Conservation (phyloP, 1,140 invertebrate genomes). For the Conopomorpha cramerella region DNA sequence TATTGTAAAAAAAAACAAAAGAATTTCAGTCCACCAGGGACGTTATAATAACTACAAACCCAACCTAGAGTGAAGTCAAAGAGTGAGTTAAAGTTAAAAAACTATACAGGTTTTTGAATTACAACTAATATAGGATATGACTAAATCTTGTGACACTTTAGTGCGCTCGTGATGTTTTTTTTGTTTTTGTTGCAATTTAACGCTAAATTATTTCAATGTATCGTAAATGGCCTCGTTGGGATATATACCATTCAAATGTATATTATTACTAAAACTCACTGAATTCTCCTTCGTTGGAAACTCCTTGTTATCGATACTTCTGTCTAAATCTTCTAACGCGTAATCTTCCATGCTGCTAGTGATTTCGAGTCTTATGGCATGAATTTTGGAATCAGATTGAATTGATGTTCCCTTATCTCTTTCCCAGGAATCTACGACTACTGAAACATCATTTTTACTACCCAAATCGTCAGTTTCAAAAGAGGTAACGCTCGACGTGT, state of each 20-base stretch:
- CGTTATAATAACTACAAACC: no score
- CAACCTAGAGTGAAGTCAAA: no score
- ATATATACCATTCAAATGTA: conserved; percentile 59
- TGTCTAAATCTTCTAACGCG: conserved; percentile 27
- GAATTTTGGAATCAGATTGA: conserved; percentile 33
- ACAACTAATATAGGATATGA: no score
- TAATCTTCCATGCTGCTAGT: conserved; percentile 49
- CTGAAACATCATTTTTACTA: conserved; percentile 42
- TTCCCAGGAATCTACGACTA: conserved; percentile 46
- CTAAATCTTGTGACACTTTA: no score
- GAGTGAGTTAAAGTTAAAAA: no score
- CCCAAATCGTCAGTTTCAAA: conserved; percentile 40
- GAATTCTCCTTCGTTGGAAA: conserved; percentile 44
- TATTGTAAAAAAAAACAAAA: no score
- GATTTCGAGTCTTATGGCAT: conserved; percentile 51
- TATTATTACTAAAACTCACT: conserved; percentile 55
- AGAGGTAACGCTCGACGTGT: conserved; percentile 40
- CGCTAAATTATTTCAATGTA: conserved; percentile 46
- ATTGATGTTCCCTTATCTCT: conserved; percentile 20
- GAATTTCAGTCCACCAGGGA: no score
- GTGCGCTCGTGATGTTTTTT: no score
- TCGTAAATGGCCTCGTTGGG: conserved; percentile 57
- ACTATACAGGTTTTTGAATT: no score
- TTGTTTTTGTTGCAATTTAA: conserved; percentile 6
- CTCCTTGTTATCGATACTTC: conserved; percentile 30